A percentile compares a stretch with the other conserved stretches of the same genome.
Evolutionary conservation across 2,888 invertebrate genomes (phyloP).

Genomic region (Tinea trinotella): DNA sequence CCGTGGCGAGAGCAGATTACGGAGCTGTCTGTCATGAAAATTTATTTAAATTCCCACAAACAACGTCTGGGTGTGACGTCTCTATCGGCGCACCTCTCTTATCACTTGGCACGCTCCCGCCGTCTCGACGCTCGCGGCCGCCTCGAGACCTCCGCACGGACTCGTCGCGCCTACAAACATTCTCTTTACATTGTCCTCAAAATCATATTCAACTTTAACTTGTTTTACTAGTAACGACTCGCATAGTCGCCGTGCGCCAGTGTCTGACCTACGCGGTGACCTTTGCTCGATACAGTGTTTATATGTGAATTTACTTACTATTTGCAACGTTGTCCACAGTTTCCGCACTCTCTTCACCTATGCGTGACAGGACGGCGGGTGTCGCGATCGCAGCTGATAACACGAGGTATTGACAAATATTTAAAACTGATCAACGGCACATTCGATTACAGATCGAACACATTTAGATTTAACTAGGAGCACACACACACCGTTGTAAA

Average conservation of each 20-base stretch:
- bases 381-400: constrained; percentile 47
- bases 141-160: not conserved
- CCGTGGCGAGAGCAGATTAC: constrained; percentile 66
- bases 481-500: constrained; percentile 11
- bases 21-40: constrained; percentile 72
- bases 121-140: constrained; percentile 46
- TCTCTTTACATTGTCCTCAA: constrained; percentile 10
- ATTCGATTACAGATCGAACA: constrained; percentile 37
- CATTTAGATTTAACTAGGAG: constrained; percentile 29
- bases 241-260: constrained; percentile 5
- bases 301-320: constrained; percentile 46
- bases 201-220: not conserved
- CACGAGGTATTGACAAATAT: constrained; percentile 46
- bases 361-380: constrained; percentile 55
- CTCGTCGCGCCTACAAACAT: constrained; percentile 13
- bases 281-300: not conserved
- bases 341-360: constrained; percentile 58
- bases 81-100: constrained; percentile 71
- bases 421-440: constrained; percentile 45
- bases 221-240: constrained; percentile 10
- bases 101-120: constrained; percentile 71
- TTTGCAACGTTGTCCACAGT: constrained; percentile 66
- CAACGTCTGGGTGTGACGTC: constrained; percentile 72
- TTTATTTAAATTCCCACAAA: constrained; percentile 73
- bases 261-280: constrained; percentile 6